Percentiles rank a stretch among this genome's conserved stretches.
These are phyloP conservation scores for Sebastes vulpes DNA, from an alignment of 2,797 vertebrate species.

Conservation along the genomic window DNA sequence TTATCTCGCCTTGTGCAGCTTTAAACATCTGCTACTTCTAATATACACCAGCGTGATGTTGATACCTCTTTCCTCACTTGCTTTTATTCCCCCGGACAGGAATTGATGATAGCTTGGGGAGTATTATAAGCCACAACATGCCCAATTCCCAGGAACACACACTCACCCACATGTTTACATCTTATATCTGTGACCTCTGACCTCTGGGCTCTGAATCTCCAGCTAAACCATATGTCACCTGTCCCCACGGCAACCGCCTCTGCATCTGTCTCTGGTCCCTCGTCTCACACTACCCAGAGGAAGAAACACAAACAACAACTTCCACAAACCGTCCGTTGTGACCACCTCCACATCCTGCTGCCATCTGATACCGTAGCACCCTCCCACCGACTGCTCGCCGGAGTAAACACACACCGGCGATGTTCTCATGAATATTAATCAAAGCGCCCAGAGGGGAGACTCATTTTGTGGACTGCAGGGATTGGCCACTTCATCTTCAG, in stretches of 20 bases:
- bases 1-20: background rate
- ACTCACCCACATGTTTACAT: constrained; percentile 44
- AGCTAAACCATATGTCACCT: constrained; percentile 22
- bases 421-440: constrained; percentile 78
- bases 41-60: background rate
- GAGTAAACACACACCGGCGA: constrained; percentile 36
- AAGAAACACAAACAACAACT: constrained; percentile 12
- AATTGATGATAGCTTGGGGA: background rate
- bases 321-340: background rate
- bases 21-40: background rate
- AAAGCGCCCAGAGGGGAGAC: constrained; percentile 39
- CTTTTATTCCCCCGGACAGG: background rate
- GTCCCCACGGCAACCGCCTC: constrained; percentile 21
- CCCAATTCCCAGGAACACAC: background rate
- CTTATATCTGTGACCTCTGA: constrained; percentile 42
- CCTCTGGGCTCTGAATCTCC: constrained; percentile 22
- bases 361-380: constrained; percentile 21
- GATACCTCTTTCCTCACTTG: background rate
- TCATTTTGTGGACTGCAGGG: constrained; percentile 45
- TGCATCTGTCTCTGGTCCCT: constrained; percentile 20
- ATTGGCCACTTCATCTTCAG: constrained; percentile 61
- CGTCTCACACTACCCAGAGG: constrained; percentile 9
- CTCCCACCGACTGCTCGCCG: background rate
- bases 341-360: constrained; percentile 14
- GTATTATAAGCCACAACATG: background rate